Base-by-base conservation (phyloP, 2,797 vertebrate genomes). In the Alcedo atthis region DNA sequence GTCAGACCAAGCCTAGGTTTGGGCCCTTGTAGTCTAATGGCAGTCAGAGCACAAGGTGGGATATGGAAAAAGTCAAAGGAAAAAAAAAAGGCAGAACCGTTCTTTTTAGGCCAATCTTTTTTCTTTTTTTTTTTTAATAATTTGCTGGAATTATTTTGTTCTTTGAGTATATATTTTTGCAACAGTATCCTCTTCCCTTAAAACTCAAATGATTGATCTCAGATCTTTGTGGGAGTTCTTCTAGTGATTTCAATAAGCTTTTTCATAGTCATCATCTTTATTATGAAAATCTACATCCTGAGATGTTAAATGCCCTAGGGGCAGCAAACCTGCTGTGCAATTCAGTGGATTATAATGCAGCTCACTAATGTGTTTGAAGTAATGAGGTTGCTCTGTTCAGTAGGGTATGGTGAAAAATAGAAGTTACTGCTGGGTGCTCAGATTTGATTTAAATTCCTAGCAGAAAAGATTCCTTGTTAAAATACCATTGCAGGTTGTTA, bases 311-410 rank as follows among this genome's bases (percentile, higher is more conserved):
- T 76, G 74, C 67, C 57, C 87, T 64, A 80, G 53, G 45, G 83
- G 80, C 85, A 68, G 83, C 64, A 84, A 84, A 77, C 91, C 89
- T 84, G 85, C 94, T 92, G 92, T 70, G 89, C 70, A 58, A 8
- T 88, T 95, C 85, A 86, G 58, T 64, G 81, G 64, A 64, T 94
- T 92, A 58, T 90, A 91, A 91, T 82, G 85, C 64, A 77, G 10
- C 61, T 86, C 64, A 81, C 53, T 88, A 91, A 93, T 4, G 0
- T 81, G 68, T 68, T 90, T 91, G 91, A 94, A 93, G 86, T 93
- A 94, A 95, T 90, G 68, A 96, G 85, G 59, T 95, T 90, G 81
- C 74, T 88, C 64, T 92, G 45, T 95, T 93, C 92, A 67, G 74
- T 94, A 74, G 81, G 61, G 45, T 64, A 42, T 82, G 66, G 42